Percentiles rank a stretch among this genome's conserved stretches.
phyloP scores from a whole-genome alignment of 2,113 vertebrate genomes.

The Gadus chalcogrammus region DNA sequence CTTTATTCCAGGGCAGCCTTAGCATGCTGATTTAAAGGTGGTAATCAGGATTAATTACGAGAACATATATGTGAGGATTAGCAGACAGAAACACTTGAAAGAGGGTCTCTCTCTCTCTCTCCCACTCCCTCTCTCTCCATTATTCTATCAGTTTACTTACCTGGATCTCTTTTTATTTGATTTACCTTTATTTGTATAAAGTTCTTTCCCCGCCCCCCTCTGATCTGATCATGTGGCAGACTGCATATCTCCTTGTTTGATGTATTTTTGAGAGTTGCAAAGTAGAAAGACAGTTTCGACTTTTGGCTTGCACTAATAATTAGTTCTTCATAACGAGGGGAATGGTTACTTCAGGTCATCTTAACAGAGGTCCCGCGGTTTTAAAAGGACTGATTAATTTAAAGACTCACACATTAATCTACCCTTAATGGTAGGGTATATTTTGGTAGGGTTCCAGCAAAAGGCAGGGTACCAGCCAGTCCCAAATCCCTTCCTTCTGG shows the following conservation, averaged over 20 bases:
- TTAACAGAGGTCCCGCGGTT: too few relatives aligned
- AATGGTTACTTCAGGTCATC: too few relatives aligned
- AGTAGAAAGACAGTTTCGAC: too few relatives aligned
- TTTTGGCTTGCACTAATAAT: too few relatives aligned
- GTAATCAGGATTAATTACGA: slow-evolving; percentile 78
- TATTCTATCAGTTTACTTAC: not conserved
- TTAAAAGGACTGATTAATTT: too few relatives aligned
- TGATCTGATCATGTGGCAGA: not conserved
- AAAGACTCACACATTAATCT: too few relatives aligned
- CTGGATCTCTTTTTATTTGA: not conserved
- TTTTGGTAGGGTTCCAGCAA: too few relatives aligned
- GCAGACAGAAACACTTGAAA: slow-evolving; percentile 50
- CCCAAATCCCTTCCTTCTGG: too few relatives aligned
- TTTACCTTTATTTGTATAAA: not conserved
- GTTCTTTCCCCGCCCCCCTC: not conserved
- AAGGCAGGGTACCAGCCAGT: too few relatives aligned
- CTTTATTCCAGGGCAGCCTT: slow-evolving; percentile 67
- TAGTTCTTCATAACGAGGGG: too few relatives aligned
- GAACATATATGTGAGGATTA: slow-evolving; percentile 77
- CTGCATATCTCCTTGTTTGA: not conserved
- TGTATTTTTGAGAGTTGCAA: too few relatives aligned
- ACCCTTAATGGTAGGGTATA: too few relatives aligned
- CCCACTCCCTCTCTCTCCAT: not conserved
- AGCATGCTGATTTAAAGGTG: slow-evolving; percentile 71
- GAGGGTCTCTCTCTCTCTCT: slow-evolving; percentile 15